phyloP scores from a whole-genome alignment of 2,113 vertebrate genomes.

The Pitta sordida region DNA sequence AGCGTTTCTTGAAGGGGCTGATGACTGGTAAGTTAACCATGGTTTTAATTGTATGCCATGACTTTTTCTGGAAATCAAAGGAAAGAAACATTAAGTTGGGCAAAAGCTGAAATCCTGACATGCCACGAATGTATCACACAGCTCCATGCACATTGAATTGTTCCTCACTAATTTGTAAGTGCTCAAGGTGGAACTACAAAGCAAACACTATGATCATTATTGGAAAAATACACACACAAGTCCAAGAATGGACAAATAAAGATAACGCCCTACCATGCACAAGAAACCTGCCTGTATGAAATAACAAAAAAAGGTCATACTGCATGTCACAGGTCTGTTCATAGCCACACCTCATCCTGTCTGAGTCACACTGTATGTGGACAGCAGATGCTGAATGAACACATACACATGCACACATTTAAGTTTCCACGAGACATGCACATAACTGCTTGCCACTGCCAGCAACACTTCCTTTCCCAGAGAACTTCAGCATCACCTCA shows the following conservation, averaged over 20 bases:
- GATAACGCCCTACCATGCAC: neutral
- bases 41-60: constrained; percentile 94
- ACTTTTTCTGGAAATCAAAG: constrained; percentile 74
- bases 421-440: neutral
- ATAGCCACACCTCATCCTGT: neutral
- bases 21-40: constrained; percentile 90
- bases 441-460: neutral
- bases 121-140: neutral
- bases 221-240: neutral
- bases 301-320: neutral
- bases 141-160: neutral
- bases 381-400: neutral
- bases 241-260: neutral
- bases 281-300: neutral
- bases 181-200: neutral
- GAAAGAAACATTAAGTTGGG: constrained; percentile 4
- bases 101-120: neutral
- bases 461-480: constrained; percentile 15
- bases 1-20: constrained; percentile 85
- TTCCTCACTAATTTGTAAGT: neutral
- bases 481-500: neutral
- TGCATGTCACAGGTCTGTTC: neutral
- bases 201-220: neutral
- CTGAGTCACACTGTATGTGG: neutral
- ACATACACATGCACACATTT: neutral